Evolutionary conservation across 2,888 invertebrate species (phyloP), one percentile per base, ranked within the genome.

Genomic region (Melanophora roralis): DNA sequence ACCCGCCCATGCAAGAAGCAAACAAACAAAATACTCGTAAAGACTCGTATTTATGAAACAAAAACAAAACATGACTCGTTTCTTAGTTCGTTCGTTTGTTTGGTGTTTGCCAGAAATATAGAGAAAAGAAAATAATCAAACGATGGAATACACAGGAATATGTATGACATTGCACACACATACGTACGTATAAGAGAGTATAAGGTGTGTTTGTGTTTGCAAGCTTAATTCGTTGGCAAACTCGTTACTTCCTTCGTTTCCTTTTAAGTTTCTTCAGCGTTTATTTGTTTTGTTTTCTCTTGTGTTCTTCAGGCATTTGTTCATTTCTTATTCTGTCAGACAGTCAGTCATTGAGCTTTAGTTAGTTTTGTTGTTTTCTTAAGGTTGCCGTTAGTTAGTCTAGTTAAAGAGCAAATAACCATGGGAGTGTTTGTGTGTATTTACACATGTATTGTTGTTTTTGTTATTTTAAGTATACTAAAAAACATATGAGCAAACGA

Each of bases 191-290:
- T 36, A 23, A 14, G 34, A 27, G 14, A 19, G 32, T 55, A n/a
- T n/a, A n/a, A n/a, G n/a, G n/a, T n/a, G n/a, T n/a, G n/a, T n/a
- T n/a, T n/a, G 0, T 11, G 23, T 60, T 34, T 51, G 32, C 23
- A 19, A 47, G 55, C 59, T 27, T 45, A 19, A 19, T 72, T 67
- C 43, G 65, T 62, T 62, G 65, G 67, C 47, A 47, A 49, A 55
- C 76, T 72, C 64, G 62, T 73, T 80, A 76, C 55, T 72, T 76
- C 55, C 60, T 71, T 49, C 40, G 55, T 65, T 60, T 65, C 53
- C 47, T 53, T 67, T 78, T 62, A 47, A 55, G 32, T 47, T 57
- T 62, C 36, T 9, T 75, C 75, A 51, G 6, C 3, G 6, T 38
- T 32, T 19, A 36, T 23, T 69, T 49, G 12, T 36, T n/a, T 38